Evolutionary conservation across 2,797 vertebrate genomes (phyloP), one percentile per base, ranked within the genome.

Genomic region (Poecilia gillii): DNA sequence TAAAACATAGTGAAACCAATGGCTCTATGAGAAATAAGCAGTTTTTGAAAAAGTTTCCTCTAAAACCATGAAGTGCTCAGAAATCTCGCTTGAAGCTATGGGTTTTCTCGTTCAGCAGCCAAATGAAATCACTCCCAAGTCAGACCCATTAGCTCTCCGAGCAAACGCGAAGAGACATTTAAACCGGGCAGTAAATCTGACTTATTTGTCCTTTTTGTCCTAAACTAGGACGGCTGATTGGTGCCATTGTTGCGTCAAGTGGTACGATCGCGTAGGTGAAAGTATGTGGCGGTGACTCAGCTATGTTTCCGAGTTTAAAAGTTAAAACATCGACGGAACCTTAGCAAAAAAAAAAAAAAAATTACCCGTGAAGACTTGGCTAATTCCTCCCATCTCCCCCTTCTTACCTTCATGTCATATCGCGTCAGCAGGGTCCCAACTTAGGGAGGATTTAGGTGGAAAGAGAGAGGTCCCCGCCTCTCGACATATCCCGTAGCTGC

Each of bases 261-360:
- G 85, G 79, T 85, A 77, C 66, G 85, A 82, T 76, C 80, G 82
- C 62, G 76, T 76, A 78, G 87, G 86, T 85, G 87, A 84, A 70
- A 91, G 81, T 77, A 28, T 55, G 83, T 16, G 88, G 82, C 80
- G 88, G 90, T 96, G 96, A 96, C 95, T 96, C 96, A 96, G 95
- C 95, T 92, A 18, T 68, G 88, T 72, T 81, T 55, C 84, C 75
- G 73, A 84, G 62, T 80, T 87, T 51, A 66, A 87, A 92, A 93
- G 89, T 92, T 88, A 4, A 72, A 84, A 85, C 59, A 49, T 71
- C 74, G 47, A 74, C 51, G 3, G 64, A 81, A 68, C n/a, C 14
- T 12, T 1, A 1, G 18, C 33, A 33, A 1, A 31, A 1, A n/a
- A 51, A 47, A 85, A 41, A 23, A 20, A 1, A 41, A 23, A 20